phyloP scores from a whole-genome alignment of 2,113 vertebrate genomes.

The Pogona vitticeps region DNA sequence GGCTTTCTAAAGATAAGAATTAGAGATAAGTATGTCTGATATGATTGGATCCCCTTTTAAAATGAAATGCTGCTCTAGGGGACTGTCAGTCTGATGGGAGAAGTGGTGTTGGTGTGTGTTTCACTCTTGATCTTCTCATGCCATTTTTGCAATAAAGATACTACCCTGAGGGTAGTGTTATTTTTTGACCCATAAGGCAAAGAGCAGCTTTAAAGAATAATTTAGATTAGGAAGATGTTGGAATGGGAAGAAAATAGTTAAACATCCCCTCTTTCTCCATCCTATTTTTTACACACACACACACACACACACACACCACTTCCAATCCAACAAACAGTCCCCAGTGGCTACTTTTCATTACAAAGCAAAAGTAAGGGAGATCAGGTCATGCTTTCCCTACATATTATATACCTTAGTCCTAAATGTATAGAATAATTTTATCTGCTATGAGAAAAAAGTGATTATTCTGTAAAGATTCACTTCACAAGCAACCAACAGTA shows the following conservation, averaged over 20 bases:
- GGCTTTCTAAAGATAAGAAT: conserved; percentile 39
- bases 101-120: not conserved
- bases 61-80: not conserved
- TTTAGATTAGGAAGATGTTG: too few species aligned
- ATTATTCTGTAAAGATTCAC: not conserved
- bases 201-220: not conserved
- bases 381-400: not conserved
- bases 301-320: too few species aligned
- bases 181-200: not conserved
- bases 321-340: too few species aligned
- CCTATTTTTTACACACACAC: too few species aligned
- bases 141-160: too few species aligned
- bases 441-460: not conserved
- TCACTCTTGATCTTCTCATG: too few species aligned
- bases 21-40: too few species aligned
- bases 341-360: not conserved
- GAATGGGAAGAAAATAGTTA: too few species aligned
- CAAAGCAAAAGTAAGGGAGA: not conserved
- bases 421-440: not conserved
- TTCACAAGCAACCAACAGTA: not conserved
- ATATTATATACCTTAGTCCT: not conserved
- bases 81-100: not conserved
- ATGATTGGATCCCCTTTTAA: not conserved
- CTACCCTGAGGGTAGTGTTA: too few species aligned
- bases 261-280: not conserved